phyloP scores from a whole-genome alignment of 2,888 invertebrate species.

The Drosophila quinaria region DNA sequence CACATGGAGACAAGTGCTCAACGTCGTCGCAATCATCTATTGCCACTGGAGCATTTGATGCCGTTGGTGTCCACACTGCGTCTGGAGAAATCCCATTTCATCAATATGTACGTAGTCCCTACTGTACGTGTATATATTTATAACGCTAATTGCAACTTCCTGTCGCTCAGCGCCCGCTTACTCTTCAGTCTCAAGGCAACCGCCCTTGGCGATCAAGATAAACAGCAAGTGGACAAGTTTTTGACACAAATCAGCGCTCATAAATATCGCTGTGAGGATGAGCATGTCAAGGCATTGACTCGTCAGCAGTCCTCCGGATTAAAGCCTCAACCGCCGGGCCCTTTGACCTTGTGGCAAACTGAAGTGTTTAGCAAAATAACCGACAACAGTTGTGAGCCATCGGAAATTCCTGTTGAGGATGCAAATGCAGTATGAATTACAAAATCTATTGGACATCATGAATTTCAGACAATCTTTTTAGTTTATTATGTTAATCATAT shows the following conservation, averaged over 20 bases:
- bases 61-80: conserved; percentile 37
- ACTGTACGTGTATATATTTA: background rate
- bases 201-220: conserved; percentile 12
- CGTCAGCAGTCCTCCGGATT: conserved; percentile 38
- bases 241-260: conserved; percentile 43
- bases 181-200: conserved; percentile 31
- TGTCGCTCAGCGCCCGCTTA: conserved; percentile 34
- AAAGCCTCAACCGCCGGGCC: conserved; percentile 47
- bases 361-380: background rate
- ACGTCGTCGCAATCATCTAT: conserved; percentile 26
- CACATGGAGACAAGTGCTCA: conserved; percentile 1
- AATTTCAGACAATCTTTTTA: too few relatives aligned
- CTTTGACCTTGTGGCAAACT: conserved; percentile 48
- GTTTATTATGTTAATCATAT: too few relatives aligned
- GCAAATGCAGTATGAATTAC: background rate
- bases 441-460: background rate
- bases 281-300: background rate
- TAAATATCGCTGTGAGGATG: conserved; percentile 58
- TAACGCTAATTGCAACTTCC: background rate
- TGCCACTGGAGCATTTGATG: conserved; percentile 34
- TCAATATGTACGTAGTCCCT: conserved; percentile 38
- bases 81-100: conserved; percentile 44
- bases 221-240: conserved; percentile 46
- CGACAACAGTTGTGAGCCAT: background rate
- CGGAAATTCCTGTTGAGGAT: background rate